Percentiles rank a stretch among this genome's conserved stretches.
phyloP scores from a whole-genome alignment of 2,888 invertebrate genomes.

The Euplagia quadripunctaria region DNA sequence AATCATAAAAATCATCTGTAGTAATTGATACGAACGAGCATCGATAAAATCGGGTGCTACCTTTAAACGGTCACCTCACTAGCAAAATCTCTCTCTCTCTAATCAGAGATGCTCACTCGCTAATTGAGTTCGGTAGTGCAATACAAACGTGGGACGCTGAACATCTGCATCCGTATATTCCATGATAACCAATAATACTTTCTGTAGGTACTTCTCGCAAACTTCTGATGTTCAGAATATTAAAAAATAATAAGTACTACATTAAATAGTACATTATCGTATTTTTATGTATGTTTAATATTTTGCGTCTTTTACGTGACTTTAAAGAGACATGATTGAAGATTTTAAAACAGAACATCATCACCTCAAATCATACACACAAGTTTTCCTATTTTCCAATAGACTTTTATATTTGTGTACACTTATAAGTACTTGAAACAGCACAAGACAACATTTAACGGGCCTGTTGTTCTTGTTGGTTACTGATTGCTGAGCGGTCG shows the following conservation, averaged over 20 bases:
- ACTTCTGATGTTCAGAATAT: background rate
- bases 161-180: constrained; percentile 15
- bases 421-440: background rate
- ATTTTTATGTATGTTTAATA: background rate
- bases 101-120: constrained; percentile 27
- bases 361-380: background rate
- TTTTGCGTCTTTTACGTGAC: background rate
- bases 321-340: background rate
- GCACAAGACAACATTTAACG: background rate
- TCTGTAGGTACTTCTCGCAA: background rate
- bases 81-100: constrained; percentile 15
- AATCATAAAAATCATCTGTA: no score
- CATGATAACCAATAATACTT: background rate
- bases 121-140: constrained; percentile 37
- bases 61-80: constrained; percentile 28
- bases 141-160: constrained; percentile 14
- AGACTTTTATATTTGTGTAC: background rate
- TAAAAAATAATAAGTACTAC: background rate
- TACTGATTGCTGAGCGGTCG: no score
- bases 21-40: background rate
- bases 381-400: background rate
- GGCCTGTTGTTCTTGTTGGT: no score
- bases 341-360: background rate
- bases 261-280: no score
- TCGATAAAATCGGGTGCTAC: constrained; percentile 11